phyloP scores from a whole-genome alignment of 2,888 invertebrate genomes.

The Lithophane semibrunnea region DNA sequence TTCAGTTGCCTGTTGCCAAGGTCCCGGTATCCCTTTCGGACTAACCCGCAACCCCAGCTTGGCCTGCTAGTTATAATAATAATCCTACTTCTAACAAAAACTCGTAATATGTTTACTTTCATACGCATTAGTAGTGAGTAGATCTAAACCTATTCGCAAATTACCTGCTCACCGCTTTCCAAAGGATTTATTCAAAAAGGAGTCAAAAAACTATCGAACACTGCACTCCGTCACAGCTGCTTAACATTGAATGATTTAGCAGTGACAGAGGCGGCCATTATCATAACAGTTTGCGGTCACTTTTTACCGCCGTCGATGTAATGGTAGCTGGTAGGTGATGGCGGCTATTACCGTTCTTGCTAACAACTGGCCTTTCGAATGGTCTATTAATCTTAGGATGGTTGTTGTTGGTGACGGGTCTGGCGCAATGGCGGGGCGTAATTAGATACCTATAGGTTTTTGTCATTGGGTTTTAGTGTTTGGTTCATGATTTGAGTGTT shows the following conservation, averaged over 20 bases:
- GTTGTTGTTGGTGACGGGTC: constrained; percentile 14
- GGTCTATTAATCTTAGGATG: constrained; percentile 35
- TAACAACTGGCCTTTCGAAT: constrained; percentile 13
- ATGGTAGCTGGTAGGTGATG: constrained; percentile 34
- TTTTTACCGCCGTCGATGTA: constrained; percentile 43
- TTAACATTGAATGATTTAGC: constrained; percentile 63
- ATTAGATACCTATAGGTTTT: constrained; percentile 5
- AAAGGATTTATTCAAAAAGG: constrained; percentile 51
- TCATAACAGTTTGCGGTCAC: constrained; percentile 59
- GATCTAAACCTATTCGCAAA: constrained; percentile 20
- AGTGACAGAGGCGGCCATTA: constrained; percentile 56
- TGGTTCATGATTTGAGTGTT: not conserved
- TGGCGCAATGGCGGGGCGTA: not conserved
- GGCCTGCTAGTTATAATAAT: not conserved
- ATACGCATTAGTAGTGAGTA: not conserved
- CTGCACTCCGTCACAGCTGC: constrained; percentile 40
- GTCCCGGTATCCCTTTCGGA: too few relatives aligned
- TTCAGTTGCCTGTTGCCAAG: too few relatives aligned
- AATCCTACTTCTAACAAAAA: not conserved
- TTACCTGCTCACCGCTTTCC: constrained; percentile 29
- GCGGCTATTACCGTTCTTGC: constrained; percentile 34
- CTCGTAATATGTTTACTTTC: not conserved
- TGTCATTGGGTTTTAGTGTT: not conserved
- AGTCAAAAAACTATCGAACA: constrained; percentile 44
- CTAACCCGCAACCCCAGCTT: too few relatives aligned